Percentiles rank a stretch among this genome's conserved stretches.
Conservation (phyloP, 2,113 vertebrate genomes). For the Tympanuchus pallidicinctus region DNA sequence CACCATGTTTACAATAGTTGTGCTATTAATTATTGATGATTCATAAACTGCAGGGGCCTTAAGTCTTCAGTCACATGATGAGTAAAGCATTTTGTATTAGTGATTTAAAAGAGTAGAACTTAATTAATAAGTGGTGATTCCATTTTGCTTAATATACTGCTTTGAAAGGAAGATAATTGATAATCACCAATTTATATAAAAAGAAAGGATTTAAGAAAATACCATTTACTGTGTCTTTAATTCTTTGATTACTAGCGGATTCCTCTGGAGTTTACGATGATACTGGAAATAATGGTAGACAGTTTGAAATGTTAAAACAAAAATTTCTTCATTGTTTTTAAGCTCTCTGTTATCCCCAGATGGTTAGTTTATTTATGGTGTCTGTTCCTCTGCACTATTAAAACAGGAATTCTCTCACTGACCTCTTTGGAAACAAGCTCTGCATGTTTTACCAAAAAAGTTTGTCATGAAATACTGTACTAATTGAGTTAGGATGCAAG, state of each 20-base stretch:
- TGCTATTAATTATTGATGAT: conserved; percentile 3
- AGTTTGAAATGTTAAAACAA: neutral
- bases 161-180: neutral
- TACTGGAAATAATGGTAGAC: neutral
- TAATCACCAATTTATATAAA: neutral
- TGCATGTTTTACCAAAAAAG: neutral
- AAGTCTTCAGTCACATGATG: neutral
- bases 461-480: neutral
- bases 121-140: neutral
- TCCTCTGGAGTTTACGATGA: neutral
- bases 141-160: neutral
- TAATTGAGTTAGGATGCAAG: conserved; percentile 28
- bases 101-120: neutral
- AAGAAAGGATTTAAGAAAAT: neutral
- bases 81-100: neutral
- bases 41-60: neutral
- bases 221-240: neutral
- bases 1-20: neutral
- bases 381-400: neutral
- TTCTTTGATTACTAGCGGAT: neutral
- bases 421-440: neutral
- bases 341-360: neutral
- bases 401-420: neutral
- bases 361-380: neutral
- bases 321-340: neutral